phyloP scores from a whole-genome alignment of 1,140 invertebrate species.

The Venturia canescens region DNA sequence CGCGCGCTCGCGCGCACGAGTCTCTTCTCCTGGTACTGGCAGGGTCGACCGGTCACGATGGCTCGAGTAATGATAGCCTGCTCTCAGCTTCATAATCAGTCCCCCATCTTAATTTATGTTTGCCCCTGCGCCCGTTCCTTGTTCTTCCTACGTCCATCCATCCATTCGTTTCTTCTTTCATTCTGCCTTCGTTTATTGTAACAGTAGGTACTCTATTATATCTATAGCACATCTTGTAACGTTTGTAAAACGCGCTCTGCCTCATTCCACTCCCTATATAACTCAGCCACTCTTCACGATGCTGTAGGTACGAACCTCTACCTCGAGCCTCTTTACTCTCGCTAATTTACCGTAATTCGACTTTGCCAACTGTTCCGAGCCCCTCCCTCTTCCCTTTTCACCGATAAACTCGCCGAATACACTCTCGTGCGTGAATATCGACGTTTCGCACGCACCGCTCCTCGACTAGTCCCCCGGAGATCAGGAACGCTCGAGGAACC shows the following conservation, averaged over 20 bases:
- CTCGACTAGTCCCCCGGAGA: too few relatives aligned
- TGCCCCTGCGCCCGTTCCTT: constrained; percentile 70
- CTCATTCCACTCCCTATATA: neutral
- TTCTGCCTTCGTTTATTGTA: constrained; percentile 61
- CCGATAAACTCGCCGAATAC: neutral
- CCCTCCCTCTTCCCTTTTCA: neutral
- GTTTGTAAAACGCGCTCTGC: neutral
- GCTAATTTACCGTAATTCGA: constrained; percentile 74
- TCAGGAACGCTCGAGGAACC: too few relatives aligned
- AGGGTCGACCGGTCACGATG: constrained; percentile 76
- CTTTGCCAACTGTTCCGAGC: constrained; percentile 19
- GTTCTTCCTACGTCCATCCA: constrained; percentile 58
- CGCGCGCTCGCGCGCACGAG: constrained; percentile 55
- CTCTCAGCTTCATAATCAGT: constrained; percentile 75
- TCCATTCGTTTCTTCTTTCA: constrained; percentile 52
- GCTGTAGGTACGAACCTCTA: constrained; percentile 64
- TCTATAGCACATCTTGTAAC: neutral
- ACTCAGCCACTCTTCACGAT: neutral
- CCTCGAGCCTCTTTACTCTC: constrained; percentile 69
- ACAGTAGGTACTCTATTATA: constrained; percentile 12
- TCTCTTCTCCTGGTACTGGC: constrained; percentile 68
- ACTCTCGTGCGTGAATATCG: too few relatives aligned
- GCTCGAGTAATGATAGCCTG: constrained; percentile 74
- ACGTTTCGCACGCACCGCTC: too few relatives aligned
- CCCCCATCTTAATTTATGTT: constrained; percentile 77